Percentiles rank a stretch among this genome's conserved stretches.
phyloP scores from a whole-genome alignment of 1,140 invertebrate species.

The Drosophila tropicalis region DNA sequence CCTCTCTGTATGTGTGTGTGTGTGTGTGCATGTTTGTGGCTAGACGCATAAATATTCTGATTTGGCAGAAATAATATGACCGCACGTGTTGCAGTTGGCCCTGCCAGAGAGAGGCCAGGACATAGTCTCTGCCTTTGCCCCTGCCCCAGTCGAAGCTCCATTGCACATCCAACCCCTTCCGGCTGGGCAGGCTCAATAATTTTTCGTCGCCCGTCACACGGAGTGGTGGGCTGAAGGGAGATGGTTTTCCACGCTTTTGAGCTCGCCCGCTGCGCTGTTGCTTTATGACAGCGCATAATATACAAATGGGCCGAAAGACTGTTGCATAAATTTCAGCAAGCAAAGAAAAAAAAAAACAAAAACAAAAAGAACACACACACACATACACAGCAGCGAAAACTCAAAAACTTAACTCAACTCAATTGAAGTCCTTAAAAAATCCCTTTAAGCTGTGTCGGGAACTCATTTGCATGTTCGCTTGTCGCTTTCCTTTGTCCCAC shows the following conservation, averaged over 20 bases:
- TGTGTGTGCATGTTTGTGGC: slow-evolving; percentile 57
- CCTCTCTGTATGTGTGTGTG: not conserved
- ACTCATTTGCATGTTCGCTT: slow-evolving; percentile 67
- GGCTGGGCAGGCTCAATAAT: slow-evolving; percentile 59
- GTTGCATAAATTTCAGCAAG: slow-evolving; percentile 70
- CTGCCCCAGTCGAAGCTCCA: not conserved
- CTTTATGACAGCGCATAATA: slow-evolving; percentile 81
- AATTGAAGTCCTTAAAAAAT: slow-evolving; percentile 46
- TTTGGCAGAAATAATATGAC: slow-evolving; percentile 82
- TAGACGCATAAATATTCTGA: slow-evolving; percentile 83
- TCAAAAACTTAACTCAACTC: slow-evolving; percentile 7
- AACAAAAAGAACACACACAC: slow-evolving; percentile 36
- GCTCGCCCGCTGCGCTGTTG: slow-evolving; percentile 53
- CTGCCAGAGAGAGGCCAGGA: slow-evolving; percentile 13
- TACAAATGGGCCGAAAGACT: slow-evolving; percentile 80
- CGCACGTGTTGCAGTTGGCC: slow-evolving; percentile 63
- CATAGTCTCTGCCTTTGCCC: not conserved
- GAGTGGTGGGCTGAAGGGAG: slow-evolving; percentile 3
- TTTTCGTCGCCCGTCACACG: slow-evolving; percentile 19
- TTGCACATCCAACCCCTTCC: not conserved
- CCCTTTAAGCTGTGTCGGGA: slow-evolving; percentile 53
- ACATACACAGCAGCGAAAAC: not conserved
- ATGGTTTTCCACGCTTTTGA: not conserved
- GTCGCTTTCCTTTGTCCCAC: slow-evolving; percentile 43
- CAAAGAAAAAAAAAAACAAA: slow-evolving; percentile 43